Evolutionary conservation across 2,113 vertebrate genomes (phyloP), one percentile per base, ranked within the genome.

Genomic region (Tachysurus vachellii): DNA sequence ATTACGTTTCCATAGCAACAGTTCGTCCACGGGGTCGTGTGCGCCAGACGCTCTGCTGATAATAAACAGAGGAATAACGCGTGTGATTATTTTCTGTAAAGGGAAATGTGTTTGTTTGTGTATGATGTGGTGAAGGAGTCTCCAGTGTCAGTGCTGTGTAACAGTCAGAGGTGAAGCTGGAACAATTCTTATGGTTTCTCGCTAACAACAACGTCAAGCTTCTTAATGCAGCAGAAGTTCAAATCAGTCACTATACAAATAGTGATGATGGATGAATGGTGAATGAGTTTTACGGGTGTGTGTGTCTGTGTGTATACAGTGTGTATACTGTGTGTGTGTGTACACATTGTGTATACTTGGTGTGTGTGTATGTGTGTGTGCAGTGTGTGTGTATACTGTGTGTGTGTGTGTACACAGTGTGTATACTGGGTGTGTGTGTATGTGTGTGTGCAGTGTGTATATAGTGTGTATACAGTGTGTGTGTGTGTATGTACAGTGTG

Each of bases 231-330:
- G 44, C 42, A 73, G 42, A 53, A 53, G 12, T 28, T 54, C 2
- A 77, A n/a, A n/a, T 77, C 73, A 76, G 44, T 76, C 14, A 12
- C 5, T 47, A 13, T 50, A 75, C 44, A 50, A 47, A 75, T 50
- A 47, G 42, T 12, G 71, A 5, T 23, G 71, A 47, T 50, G 68
- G 66, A 44, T 73, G 70, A 75, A 28, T 14, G 66, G 8, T 70
- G 64, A 66, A 66, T 9, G 10, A 54, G 50, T 77, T n/a, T 77
- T 79, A 54, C 75, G 54, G 8, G 77, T 80, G 77, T 80, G 53
- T 57, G 53, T 80, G 31, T 80, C 28, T 57, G 47, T 50, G 47
- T 50, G 47, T 50, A 3, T 50, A 50, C 47, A 50, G 47, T 50
- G 47, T 50, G 47, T 36, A 36, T 36, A 36, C 36, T 36, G 36